phyloP scores from a whole-genome alignment of 2,797 vertebrate genomes.

The Hylomyscus alleni region DNA sequence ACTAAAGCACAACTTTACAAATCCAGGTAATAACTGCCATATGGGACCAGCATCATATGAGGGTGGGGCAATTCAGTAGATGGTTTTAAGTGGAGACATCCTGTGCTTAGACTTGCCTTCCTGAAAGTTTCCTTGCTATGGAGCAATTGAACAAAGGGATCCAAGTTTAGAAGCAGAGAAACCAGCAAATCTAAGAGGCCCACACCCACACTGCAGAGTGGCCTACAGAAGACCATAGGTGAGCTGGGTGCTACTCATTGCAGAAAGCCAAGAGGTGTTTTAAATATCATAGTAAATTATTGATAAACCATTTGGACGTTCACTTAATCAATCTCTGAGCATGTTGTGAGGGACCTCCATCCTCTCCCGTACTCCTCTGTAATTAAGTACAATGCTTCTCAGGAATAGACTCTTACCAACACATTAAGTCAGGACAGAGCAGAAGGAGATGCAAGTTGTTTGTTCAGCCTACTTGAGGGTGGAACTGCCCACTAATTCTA shows the following conservation, averaged over 20 bases:
- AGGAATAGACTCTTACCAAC: constrained; percentile 69
- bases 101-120: background rate
- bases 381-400: constrained; percentile 69
- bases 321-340: constrained; percentile 77
- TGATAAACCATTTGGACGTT: constrained; percentile 64
- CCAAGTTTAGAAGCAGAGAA: background rate
- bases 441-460: background rate
- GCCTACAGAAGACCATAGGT: background rate
- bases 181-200: background rate
- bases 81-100: background rate
- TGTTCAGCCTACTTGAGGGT: constrained; percentile 45
- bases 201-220: background rate
- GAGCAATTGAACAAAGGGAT: background rate
- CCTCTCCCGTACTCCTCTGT: constrained; percentile 26
- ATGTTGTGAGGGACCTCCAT: constrained; percentile 49
- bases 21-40: background rate
- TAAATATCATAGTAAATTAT: constrained; percentile 78
- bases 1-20: background rate
- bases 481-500: constrained; percentile 46
- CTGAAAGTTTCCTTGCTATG: background rate
- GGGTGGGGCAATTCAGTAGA: background rate
- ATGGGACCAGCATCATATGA: background rate
- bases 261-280: constrained; percentile 76
- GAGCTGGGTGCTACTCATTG: constrained; percentile 37
- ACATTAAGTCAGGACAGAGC: constrained; percentile 72